Evolutionary conservation across 2,888 invertebrate genomes (phyloP).

Genomic region (Hirtodrosophila duncani): DNA sequence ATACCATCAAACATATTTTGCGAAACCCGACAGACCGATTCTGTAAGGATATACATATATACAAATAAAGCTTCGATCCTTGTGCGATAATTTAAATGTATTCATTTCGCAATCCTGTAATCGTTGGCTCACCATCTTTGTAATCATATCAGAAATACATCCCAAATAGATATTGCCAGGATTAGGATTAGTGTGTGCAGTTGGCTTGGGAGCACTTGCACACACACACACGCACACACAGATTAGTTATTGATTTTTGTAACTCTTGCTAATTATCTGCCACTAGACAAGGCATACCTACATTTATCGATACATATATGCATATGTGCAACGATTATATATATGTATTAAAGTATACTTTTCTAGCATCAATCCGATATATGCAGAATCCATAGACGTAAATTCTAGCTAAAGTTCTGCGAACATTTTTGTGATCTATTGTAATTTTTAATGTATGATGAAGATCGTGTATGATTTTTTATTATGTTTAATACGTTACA

Average conservation of each 20-base stretch:
- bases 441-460: slow-evolving; percentile 55
- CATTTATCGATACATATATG: slow-evolving; percentile 8
- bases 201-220: slow-evolving; percentile 41
- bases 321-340: slow-evolving; percentile 34
- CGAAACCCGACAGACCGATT: slow-evolving; percentile 6
- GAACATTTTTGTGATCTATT: slow-evolving; percentile 65
- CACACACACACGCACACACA: no score
- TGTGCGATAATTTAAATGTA: slow-evolving; percentile 12
- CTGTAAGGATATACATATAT: slow-evolving; percentile 14
- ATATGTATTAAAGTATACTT: slow-evolving; percentile 51
- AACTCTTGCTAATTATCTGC: slow-evolving; percentile 46
- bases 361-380: slow-evolving; percentile 47
- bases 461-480: no score
- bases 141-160: slow-evolving; percentile 24
- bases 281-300: slow-evolving; percentile 40
- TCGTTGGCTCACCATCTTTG: background rate
- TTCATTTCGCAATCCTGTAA: background rate
- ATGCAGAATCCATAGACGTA: slow-evolving; percentile 51
- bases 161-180: slow-evolving; percentile 3
- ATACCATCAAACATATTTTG: slow-evolving; percentile 4
- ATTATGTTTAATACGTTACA: slow-evolving; percentile 28
- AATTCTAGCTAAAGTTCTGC: slow-evolving; percentile 64
- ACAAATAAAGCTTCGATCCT: slow-evolving; percentile 42
- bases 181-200: slow-evolving; percentile 16
- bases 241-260: slow-evolving; percentile 31